These are phyloP conservation scores for Pseudomyrmex pallidus DNA, from an alignment of 1,140 invertebrate species.

Conservation along the genomic window DNA sequence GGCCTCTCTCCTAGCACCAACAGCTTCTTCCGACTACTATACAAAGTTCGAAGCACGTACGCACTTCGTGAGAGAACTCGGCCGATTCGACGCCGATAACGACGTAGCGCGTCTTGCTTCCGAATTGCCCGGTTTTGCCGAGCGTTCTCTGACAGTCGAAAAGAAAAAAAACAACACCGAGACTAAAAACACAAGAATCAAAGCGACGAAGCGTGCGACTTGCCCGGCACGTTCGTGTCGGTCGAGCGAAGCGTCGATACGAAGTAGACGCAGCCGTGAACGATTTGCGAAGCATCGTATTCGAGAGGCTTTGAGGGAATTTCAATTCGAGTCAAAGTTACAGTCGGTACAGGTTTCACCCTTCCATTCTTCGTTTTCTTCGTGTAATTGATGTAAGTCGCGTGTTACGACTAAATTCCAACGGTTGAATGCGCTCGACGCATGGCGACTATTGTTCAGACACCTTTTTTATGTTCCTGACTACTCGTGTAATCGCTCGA, in stretches of 20 bases:
- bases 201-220: constrained; percentile 14
- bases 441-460: constrained; percentile 38
- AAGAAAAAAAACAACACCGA: constrained; percentile 35
- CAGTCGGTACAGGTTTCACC: constrained; percentile 1
- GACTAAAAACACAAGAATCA: constrained; percentile 40
- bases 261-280: constrained; percentile 28
- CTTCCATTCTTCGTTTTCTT: neutral
- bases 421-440: constrained; percentile 26
- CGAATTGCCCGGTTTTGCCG: constrained; percentile 67
- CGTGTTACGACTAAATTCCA: constrained; percentile 59
- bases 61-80: constrained; percentile 73
- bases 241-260: constrained; percentile 34
- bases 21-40: too few relatives aligned
- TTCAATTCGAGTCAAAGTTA: constrained; percentile 32
- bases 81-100: constrained; percentile 71
- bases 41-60: constrained; percentile 56
- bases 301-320: constrained; percentile 36
- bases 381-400: constrained; percentile 60
- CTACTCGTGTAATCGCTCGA: constrained; percentile 14
- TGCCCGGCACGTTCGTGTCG: constrained; percentile 56
- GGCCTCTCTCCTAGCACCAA: too few relatives aligned
- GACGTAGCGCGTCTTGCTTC: constrained; percentile 65
- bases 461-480: constrained; percentile 42
- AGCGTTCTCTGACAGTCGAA: constrained; percentile 39
- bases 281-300: constrained; percentile 54